phyloP scores from a whole-genome alignment of 2,113 vertebrate genomes.

The Oreotrochilus melanogaster region DNA sequence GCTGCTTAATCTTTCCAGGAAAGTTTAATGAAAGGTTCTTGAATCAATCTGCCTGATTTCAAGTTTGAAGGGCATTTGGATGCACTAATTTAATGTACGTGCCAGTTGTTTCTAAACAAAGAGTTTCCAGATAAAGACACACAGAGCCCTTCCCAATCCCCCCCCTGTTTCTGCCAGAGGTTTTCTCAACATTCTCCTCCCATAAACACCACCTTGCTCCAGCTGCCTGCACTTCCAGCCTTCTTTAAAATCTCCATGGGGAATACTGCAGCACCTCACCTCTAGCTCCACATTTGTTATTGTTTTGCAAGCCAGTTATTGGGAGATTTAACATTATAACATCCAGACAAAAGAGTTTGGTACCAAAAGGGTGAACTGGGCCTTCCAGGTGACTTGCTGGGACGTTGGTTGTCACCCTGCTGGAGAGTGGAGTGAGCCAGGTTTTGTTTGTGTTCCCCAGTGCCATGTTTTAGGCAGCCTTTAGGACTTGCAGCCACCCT shows the following conservation, averaged over 20 bases:
- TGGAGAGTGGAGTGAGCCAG: background rate
- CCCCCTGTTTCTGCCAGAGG: background rate
- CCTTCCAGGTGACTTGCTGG: background rate
- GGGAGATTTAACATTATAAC: background rate
- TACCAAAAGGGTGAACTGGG: background rate
- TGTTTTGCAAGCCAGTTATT: background rate
- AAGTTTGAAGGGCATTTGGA: slow-evolving; percentile 63
- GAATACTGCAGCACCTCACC: background rate
- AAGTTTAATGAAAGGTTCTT: slow-evolving; percentile 62
- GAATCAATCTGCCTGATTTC: slow-evolving; percentile 56
- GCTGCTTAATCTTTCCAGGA: slow-evolving; percentile 66
- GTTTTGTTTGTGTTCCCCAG: background rate
- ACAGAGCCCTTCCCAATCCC: background rate
- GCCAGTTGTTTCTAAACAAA: slow-evolving; percentile 63
- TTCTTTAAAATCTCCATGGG: background rate
- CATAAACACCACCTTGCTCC: background rate
- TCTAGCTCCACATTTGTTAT: background rate
- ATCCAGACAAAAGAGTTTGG: background rate
- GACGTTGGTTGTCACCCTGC: background rate
- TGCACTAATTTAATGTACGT: background rate
- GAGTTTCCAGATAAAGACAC: slow-evolving; percentile 21
- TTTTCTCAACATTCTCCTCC: slow-evolving; percentile 3
- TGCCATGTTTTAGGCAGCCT: background rate
- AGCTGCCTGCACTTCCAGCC: background rate
- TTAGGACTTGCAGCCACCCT: accelerated